Evolutionary conservation across 1,140 invertebrate species (phyloP), one percentile per base, ranked within the genome.

Genomic region (Formica exsecta): DNA sequence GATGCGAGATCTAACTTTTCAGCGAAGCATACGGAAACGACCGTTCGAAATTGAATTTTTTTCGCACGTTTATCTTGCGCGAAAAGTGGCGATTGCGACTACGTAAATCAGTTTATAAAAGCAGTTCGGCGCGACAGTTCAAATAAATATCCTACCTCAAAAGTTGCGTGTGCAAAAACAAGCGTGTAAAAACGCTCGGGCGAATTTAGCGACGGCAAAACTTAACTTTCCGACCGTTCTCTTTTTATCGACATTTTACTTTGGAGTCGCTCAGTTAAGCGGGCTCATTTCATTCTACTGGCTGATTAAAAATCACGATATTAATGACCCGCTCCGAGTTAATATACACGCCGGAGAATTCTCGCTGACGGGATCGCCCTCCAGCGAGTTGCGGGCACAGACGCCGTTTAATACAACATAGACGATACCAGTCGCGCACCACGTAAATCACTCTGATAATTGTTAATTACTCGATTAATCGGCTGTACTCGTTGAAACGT

Each of bases 241-340:
- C 79, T 74, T 74, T 83, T 83, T 62, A 74, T 62, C 68, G 77
- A n/a, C 77, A 59, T 62, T 73, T 36, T 36, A 25, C 68, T 44
- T 61, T 68, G 68, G 25, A 81, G 51, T 57, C 79, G 68, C 36
- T 73, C 79, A 19, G 65, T 81, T 81, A 81, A 81, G 38, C 79
- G 79, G 38, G 38, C 38, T 74, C 68, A 61, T 66, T 61, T 59
- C 79, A 54, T 48, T 73, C 66, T 65, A 19, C 64, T 51, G 62
- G 75, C 75, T 80, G 84, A 85, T 85, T 85, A 61, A 85, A 85
- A 85, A 85, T 79, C 84, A 62, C 83, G 83, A 85, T 85, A 85
- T 85, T 85, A 85, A 85, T 85, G 74, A 79, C 64, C 74, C 48
- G 84, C 64, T 66, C 48, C 25, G 48, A 68, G 75, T 68, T 85